phyloP scores from a whole-genome alignment of 2,113 vertebrate genomes.

The Clinocottus analis region DNA sequence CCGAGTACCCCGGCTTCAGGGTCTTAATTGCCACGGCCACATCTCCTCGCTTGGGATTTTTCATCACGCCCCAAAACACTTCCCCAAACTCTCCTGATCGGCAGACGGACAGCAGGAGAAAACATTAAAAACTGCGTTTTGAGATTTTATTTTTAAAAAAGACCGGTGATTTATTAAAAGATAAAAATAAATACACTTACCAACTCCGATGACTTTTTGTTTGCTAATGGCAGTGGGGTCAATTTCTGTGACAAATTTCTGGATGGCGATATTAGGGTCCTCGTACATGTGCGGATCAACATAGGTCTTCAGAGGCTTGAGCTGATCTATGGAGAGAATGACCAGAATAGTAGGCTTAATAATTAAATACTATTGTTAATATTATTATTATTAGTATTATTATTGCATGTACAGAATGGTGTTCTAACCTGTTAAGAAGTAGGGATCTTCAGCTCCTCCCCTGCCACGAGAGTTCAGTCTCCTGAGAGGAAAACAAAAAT shows the following conservation, averaged over 20 bases:
- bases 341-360: conserved; percentile 6
- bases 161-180: neutral
- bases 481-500: conserved; percentile 78
- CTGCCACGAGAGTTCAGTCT: conserved; percentile 81
- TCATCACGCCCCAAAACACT: conserved; percentile 92
- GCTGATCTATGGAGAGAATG: conserved; percentile 85
- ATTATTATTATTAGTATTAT: neutral
- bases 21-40: conserved; percentile 94
- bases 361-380: neutral
- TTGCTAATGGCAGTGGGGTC: conserved; percentile 86
- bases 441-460: conserved; percentile 90
- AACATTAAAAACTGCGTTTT: neutral
- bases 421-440: conserved; percentile 90
- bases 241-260: conserved; percentile 97
- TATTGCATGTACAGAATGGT: neutral
- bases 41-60: conserved; percentile 85
- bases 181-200: conserved; percentile 73
- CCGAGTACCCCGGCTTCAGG: conserved; percentile 92
- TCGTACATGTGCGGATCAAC: conserved; percentile 98
- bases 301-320: conserved; percentile 94
- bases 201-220: conserved; percentile 97
- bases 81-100: conserved; percentile 94
- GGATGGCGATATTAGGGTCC: conserved; percentile 95
- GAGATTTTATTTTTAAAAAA: neutral
- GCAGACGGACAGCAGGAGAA: neutral